Evolutionary conservation across 2,797 vertebrate genomes (phyloP).

Genomic region (Gambelia wislizenii): DNA sequence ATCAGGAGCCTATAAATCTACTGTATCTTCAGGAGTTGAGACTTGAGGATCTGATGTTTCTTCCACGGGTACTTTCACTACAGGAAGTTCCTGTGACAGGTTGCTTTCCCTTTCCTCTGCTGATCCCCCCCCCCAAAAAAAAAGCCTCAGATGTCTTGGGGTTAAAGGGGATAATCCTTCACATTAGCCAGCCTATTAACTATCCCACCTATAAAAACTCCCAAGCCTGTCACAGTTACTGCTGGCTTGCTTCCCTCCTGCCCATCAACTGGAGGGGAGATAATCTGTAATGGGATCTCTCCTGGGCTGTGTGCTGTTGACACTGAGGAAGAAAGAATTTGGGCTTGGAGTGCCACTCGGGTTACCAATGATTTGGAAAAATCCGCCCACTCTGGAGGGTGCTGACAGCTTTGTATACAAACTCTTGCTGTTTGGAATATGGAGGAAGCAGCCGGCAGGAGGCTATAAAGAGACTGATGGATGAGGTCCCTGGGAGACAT

Average conservation of each 20-base stretch:
- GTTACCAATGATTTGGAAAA: constrained; percentile 77
- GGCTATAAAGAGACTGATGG: constrained; percentile 49
- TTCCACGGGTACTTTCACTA: not conserved
- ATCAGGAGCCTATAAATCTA: no score
- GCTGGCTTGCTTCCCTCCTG: constrained; percentile 67
- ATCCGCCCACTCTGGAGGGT: constrained; percentile 66
- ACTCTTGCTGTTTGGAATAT: constrained; percentile 43
- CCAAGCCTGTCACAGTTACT: constrained; percentile 62
- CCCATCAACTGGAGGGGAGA: constrained; percentile 81
- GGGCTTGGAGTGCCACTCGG: constrained; percentile 68
- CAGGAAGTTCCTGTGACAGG: not conserved
- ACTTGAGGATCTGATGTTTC: not conserved
- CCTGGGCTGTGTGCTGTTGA: constrained; percentile 85
- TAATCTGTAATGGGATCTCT: constrained; percentile 90
- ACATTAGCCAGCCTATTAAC: constrained; percentile 76
- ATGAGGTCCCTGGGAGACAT: not conserved
- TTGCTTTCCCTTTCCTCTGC: not conserved
- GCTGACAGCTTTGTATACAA: constrained; percentile 74
- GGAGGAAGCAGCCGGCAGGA: constrained; percentile 30
- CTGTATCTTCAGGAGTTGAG: no score
- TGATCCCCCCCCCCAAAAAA: constrained; percentile 34
- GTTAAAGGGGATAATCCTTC: constrained; percentile 72
- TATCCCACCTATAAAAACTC: constrained; percentile 71
- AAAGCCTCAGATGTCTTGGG: constrained; percentile 30
- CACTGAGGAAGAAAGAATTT: constrained; percentile 76